phyloP scores from a whole-genome alignment of 2,113 vertebrate species.

The Rousettus leschenaultii region DNA sequence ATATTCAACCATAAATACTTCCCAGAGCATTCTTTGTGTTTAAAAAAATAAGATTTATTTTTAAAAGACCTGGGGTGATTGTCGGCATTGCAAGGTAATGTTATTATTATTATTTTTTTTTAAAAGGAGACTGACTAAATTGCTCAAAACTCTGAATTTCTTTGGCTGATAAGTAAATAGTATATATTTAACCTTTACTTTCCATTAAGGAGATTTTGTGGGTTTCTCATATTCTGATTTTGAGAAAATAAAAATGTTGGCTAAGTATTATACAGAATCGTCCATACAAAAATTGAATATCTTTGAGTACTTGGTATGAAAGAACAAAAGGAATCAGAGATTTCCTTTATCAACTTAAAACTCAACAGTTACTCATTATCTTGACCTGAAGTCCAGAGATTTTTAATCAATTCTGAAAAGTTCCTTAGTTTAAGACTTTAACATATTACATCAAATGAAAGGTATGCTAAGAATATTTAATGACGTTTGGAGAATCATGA shows the following conservation, averaged over 20 bases:
- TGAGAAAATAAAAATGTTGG: not conserved
- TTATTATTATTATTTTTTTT: not conserved
- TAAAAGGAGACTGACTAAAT: not conserved
- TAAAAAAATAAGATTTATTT: slow-evolving; percentile 30
- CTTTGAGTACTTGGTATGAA: not conserved
- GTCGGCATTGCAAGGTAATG: not conserved
- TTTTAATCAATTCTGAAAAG: not conserved
- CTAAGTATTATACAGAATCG: not conserved
- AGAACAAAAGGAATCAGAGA: not conserved
- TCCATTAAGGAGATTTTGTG: not conserved
- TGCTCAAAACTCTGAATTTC: not conserved
- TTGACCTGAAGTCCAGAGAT: not conserved
- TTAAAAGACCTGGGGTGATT: not conserved
- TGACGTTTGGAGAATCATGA: not conserved
- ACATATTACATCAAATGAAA: not conserved
- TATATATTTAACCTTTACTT: not conserved
- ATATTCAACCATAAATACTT: slow-evolving; percentile 25
- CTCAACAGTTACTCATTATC: not conserved
- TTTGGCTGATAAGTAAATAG: not conserved
- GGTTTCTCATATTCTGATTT: not conserved
- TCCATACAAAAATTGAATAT: not conserved
- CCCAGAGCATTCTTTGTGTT: not conserved
- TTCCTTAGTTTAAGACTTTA: not conserved
- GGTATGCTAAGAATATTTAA: not conserved
- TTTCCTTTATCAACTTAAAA: not conserved